These are phyloP conservation scores for Tromatobia lineatoria DNA, from an alignment of 2,888 invertebrate genomes.

Conservation along the genomic window DNA sequence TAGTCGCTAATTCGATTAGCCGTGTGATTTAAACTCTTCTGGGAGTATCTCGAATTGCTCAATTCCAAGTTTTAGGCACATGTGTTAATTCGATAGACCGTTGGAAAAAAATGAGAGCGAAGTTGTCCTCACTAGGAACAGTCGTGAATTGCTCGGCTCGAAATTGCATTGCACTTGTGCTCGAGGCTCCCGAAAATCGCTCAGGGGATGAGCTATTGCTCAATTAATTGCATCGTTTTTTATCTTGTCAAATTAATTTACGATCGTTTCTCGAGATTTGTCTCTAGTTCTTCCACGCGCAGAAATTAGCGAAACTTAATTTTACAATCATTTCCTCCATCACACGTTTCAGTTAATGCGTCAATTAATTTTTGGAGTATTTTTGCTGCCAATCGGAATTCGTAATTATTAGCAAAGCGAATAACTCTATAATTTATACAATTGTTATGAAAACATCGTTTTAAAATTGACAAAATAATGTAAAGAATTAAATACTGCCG, in stretches of 20 bases:
- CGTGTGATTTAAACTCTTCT: constrained; percentile 28
- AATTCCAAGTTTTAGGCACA: constrained; percentile 65
- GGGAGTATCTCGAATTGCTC: constrained; percentile 19
- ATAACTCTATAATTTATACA: not conserved
- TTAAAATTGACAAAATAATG: not conserved
- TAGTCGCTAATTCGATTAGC: constrained; percentile 1
- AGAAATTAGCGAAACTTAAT: constrained; percentile 28
- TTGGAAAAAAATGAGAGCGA: constrained; percentile 33
- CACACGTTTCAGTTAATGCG: not conserved
- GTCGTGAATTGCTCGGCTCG: constrained; percentile 7
- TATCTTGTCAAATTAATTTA: constrained; percentile 7
- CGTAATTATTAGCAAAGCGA: not conserved
- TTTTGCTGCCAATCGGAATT: not conserved
- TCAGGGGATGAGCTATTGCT: constrained; percentile 19
- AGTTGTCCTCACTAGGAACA: constrained; percentile 21
- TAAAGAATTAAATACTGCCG: not conserved
- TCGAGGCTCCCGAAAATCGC: constrained; percentile 10
- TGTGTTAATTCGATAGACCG: constrained; percentile 62
- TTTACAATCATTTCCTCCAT: not conserved
- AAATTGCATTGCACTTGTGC: constrained; percentile 46
- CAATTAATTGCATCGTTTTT: not conserved
- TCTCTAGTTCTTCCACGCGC: constrained; percentile 13
- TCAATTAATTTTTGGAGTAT: not conserved
- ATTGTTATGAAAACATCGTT: not conserved
- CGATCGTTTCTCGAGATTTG: constrained; percentile 46